Evolutionary conservation across 2,888 invertebrate species (phyloP).

Genomic region (Acleris emargana): DNA sequence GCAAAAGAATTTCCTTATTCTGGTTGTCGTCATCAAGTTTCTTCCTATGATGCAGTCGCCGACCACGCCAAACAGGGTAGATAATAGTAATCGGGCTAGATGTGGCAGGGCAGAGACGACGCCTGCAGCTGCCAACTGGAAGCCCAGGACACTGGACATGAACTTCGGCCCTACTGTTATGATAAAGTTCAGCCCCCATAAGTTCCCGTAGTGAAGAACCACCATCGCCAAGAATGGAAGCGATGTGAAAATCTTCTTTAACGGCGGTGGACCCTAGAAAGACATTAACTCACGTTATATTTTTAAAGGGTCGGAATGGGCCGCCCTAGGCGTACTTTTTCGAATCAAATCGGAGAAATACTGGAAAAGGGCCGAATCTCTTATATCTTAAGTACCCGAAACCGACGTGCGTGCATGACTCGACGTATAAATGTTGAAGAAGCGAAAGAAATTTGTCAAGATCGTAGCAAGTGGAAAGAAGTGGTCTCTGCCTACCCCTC

Average conservation of each 20-base stretch:
- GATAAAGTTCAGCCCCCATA: conserved; percentile 90
- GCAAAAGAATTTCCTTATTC: conserved; percentile 86
- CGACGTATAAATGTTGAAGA: too few species aligned
- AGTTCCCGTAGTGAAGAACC: conserved; percentile 88
- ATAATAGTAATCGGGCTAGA: conserved; percentile 86
- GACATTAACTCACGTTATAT: conserved; percentile 34
- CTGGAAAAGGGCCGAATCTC: too few species aligned
- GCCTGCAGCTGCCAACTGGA: conserved; percentile 88
- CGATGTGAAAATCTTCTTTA: conserved; percentile 84
- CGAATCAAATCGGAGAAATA: too few species aligned
- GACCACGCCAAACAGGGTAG: conserved; percentile 87
- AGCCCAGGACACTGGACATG: conserved; percentile 88
- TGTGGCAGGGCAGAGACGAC: conserved; percentile 88
- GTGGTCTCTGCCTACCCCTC: too few species aligned
- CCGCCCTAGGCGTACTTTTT: too few species aligned
- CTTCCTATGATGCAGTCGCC: conserved; percentile 85
- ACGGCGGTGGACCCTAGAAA: conserved; percentile 86
- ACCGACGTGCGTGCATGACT: too few species aligned
- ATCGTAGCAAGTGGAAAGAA: too few species aligned
- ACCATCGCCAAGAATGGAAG: conserved; percentile 87
- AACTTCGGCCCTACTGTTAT: conserved; percentile 91
- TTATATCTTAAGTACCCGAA: too few species aligned
- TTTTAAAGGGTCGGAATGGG: too few species aligned
- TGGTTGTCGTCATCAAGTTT: conserved; percentile 69
- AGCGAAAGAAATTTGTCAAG: too few species aligned